A percentile compares a stretch with the other conserved stretches of the same genome.
Evolutionary conservation across 2,113 vertebrate species (phyloP).

Genomic region (Oncorhynchus tshawytscha): DNA sequence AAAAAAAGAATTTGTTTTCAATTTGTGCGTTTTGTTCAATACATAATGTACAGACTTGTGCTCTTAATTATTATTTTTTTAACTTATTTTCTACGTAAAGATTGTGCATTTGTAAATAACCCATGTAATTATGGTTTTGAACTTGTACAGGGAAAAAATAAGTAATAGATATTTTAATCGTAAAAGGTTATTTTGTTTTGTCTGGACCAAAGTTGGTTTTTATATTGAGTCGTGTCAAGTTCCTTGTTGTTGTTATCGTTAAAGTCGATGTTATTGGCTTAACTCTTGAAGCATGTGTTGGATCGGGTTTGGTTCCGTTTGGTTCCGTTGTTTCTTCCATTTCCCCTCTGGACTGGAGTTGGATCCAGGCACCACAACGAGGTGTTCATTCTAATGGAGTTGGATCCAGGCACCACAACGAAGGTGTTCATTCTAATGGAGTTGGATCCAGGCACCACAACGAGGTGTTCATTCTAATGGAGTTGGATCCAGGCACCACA

Average conservation of each 20-base stretch:
- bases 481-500: conserved; percentile 40
- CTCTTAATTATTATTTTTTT: conserved; percentile 88
- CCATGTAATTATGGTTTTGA: conserved; percentile 95
- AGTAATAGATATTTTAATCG: conserved; percentile 91
- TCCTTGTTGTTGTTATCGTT: conserved; percentile 68
- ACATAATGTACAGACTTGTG: conserved; percentile 91
- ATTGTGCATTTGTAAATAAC: conserved; percentile 97
- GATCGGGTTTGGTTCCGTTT: conserved; percentile 54
- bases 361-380: conserved; percentile 71
- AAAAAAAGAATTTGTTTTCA: conserved; percentile 33
- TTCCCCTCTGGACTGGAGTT: conserved; percentile 60
- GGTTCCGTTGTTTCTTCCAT: conserved; percentile 23
- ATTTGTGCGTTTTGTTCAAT: conserved; percentile 60
- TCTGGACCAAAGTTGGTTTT: conserved; percentile 96
- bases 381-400: conserved; percentile 67
- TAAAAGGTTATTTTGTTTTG: conserved; percentile 73
- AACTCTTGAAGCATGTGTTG: conserved; percentile 76
- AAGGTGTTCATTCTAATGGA: conserved; percentile 64
- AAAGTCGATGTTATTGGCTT: conserved; percentile 32
- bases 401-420: conserved; percentile 74
- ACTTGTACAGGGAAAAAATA: conserved; percentile 83
- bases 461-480: conserved; percentile 61
- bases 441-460: conserved; percentile 35
- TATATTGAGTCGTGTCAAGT: conserved; percentile 80
- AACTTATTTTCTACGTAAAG: conserved; percentile 99